Conservation (phyloP, 2,888 invertebrate genomes). For the Sturmia bella region DNA sequence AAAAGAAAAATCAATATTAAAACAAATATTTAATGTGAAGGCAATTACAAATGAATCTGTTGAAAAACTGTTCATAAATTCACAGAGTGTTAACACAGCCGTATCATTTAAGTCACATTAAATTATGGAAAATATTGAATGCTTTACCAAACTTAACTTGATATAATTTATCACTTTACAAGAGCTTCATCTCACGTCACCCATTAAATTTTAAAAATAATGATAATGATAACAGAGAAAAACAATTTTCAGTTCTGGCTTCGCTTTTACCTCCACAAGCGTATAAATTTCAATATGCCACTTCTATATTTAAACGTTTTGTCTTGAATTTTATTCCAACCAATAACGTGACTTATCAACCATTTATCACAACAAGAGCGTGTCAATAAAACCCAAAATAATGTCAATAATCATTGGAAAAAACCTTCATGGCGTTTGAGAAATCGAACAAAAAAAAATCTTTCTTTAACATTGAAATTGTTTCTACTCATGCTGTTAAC, state of each 20-base stretch:
- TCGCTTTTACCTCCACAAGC: slow-evolving; percentile 36
- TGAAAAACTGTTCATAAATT: slow-evolving; percentile 60
- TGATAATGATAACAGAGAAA: slow-evolving; percentile 36
- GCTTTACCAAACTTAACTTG: slow-evolving; percentile 17
- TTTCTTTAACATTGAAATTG: slow-evolving; percentile 32
- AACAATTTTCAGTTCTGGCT: slow-evolving; percentile 5
- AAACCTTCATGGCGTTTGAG: neutral
- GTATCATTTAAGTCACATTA: slow-evolving; percentile 55
- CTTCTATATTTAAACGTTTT: slow-evolving; percentile 14
- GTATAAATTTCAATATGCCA: slow-evolving; percentile 40
- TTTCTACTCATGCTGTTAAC: slow-evolving; percentile 41
- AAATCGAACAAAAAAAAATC: slow-evolving; percentile 15
- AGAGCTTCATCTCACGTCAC: neutral
- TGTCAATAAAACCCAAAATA: slow-evolving; percentile 63
- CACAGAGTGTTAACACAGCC: slow-evolving; percentile 54
- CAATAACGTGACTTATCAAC: slow-evolving; percentile 68
- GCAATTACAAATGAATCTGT: slow-evolving; percentile 32
- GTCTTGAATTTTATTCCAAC: slow-evolving; percentile 13
- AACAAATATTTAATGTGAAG: neutral
- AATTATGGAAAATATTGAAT: slow-evolving; percentile 53
- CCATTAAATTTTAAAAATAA: slow-evolving; percentile 24
- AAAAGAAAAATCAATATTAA: slow-evolving; percentile 41
- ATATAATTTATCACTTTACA: slow-evolving; percentile 51
- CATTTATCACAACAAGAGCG: slow-evolving; percentile 66
- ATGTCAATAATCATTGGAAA: slow-evolving; percentile 65